Evolutionary conservation across 2,797 vertebrate species (phyloP).

Genomic region (Salmo trutta): DNA sequence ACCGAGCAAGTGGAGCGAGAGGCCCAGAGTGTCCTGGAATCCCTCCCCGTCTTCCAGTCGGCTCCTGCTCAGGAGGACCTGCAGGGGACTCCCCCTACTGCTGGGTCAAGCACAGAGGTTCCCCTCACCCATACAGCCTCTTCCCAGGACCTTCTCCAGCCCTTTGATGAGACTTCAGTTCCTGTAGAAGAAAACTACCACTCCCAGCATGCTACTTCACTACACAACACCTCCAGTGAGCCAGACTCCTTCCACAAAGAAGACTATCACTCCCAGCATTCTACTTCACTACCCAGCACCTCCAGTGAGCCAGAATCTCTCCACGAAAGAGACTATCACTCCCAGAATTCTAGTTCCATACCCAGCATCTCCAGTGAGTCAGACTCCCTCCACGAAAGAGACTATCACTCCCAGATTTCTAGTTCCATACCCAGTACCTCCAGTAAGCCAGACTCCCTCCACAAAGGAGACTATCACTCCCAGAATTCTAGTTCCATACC

Average conservation of each 20-base stretch:
- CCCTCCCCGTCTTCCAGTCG: conserved; percentile 69
- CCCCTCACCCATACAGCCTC: conserved; percentile 26
- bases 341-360: background rate
- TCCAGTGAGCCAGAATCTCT: background rate
- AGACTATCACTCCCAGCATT: background rate
- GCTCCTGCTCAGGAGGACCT: conserved; percentile 39
- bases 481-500: background rate
- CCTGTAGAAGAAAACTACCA: conserved; percentile 36
- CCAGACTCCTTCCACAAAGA: conserved; percentile 21
- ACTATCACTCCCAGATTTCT: background rate
- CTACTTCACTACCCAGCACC: background rate
- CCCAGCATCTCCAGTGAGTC: conserved; percentile 2
- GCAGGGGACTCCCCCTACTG: conserved; percentile 31
- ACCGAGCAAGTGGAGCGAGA: conserved; percentile 80
- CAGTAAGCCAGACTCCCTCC: background rate
- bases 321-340: background rate
- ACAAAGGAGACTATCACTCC: conserved; percentile 4
- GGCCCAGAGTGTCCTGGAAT: conserved; percentile 85
- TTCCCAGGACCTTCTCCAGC: conserved; percentile 20
- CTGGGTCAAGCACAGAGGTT: conserved; percentile 38
- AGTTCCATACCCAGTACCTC: background rate
- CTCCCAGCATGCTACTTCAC: conserved; percentile 34
- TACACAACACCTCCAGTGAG: conserved; percentile 19
- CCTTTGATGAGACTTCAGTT: conserved; percentile 36
- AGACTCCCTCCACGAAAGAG: background rate